Base-by-base conservation (phyloP, 1,140 invertebrate species). In the Drosophila fuyamai region DNA sequence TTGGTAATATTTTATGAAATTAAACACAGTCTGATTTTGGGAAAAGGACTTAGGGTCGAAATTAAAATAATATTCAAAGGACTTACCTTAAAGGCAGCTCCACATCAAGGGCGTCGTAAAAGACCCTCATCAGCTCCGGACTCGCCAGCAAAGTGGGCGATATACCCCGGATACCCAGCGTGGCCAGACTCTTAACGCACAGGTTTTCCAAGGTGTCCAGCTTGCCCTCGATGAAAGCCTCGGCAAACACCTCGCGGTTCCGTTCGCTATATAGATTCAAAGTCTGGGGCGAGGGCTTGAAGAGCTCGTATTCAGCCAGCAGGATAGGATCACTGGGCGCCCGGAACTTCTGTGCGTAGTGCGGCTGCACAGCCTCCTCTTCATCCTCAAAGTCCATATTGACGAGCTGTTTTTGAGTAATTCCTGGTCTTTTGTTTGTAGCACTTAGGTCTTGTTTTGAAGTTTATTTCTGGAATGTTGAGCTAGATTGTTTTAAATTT, bases 61-160 rank as follows among this genome's bases (percentile, higher is more conserved):
- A 23, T 1, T 2, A 8, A 32, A 32, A 7, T 32, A 4, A 32
- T n/a, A 6, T 32, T 9, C 1, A 23, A 27, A 29, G 1, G 5
- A 62, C 65, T 9, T 29, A 68, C 65, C 38, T 56, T 7, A 86
- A 43, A 0, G 81, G 75, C 40, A 81, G 8, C 38, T 86, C 72
- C 4, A 86, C 47, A 56, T 73, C 63, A 0, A 86, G 18, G 2
- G 78, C 35, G 51, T 84, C 83, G 38, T 81, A 76, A 27, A 76
- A 76, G 0, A 81, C 35, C 8, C 63, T 50, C 47, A 76, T 36
- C 16, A 66, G 53, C 5, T 46, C 18, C 0, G 81, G 57, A 29
- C 50, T 62, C 0, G 53, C 47, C 6, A 27, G 18, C 2, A 81
- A 10, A 9, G 44, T 35, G 1, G 55, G 43, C 4, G 76, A 10